Base-by-base conservation (phyloP, 2,113 vertebrate genomes). In the Euleptes europaea region DNA sequence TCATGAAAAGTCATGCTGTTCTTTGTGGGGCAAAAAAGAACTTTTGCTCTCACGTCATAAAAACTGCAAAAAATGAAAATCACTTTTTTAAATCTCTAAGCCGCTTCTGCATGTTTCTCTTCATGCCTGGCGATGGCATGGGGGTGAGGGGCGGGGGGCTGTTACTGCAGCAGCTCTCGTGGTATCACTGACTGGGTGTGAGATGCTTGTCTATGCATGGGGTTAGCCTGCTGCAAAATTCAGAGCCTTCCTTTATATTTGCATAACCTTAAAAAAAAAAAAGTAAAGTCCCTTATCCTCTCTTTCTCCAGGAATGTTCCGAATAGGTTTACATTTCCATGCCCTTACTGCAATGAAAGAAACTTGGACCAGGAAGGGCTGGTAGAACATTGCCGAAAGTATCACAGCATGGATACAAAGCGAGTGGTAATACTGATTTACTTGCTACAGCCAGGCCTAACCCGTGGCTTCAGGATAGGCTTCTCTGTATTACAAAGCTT, bases 361-460 rank as follows among this genome's bases (percentile, higher is more conserved):
- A 99, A 99, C 96, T 97, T 99, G 33, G 98, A 99, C 73, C 99
- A 99, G 91, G 98, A 99, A 40, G 97, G 98, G 35, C 96, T 99
- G 85, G 97, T 99, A 74, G 98, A 99, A 65, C 99, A 99, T 92
- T 99, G 98, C 96, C 99, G 96, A 88, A 89, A 97, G 23, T 94
- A 95, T 82, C 99, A 99, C 85, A 95, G 96, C 92, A 96, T 94
- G 67, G 99, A 99, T 81, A 90, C 97, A 74, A 98, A 97, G 84
- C 97, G 97, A 96, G 98, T 99, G 97, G 97, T 97, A 95, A 96
- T 72, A 14, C 57, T 85, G 33, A 79, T 63, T 31, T 35, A 65
- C 33, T 80, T 80, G 63, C 57, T n/a, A 21, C n/a, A 72, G 26
- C 28, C 1, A n/a, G 47, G 11, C 7, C n/a, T 81, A 60, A 60